Evolutionary conservation across 2,888 invertebrate species (phyloP), one percentile per base, ranked within the genome.

Genomic region (Cataglyphis cursor): DNA sequence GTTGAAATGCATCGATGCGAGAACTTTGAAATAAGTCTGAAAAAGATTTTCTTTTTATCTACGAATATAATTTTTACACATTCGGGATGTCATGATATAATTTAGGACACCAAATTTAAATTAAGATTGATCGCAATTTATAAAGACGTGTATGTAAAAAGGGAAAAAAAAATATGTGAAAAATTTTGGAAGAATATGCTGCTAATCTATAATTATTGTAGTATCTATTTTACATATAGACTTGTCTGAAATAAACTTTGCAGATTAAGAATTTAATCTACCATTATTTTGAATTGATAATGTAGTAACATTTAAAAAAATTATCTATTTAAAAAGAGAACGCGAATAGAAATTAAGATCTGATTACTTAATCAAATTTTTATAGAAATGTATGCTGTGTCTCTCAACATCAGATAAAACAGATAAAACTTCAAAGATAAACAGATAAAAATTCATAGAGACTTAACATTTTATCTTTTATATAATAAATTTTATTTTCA

Each of bases 391-490:
- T 35, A 12, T 10, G 35, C n/a, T n/a, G 12, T 15, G 12, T 38
- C 12, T 2, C 6, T 2, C n/a, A 44, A 44, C 18, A 18, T 65
- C 3, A 6, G 28, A 28, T 28, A 28, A 28, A 28, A 28, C 24
- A 44, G 48, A 48, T 48, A n/a, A 6, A 48, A 28, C 15, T 44
- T 66, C 0, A 66, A 5, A 9, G 24, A 41, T 28, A 2, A 35
- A 9, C 24, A 44, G 48, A 48, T 48, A n/a, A 6, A 48, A 28
- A 24, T 44, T 66, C 1, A 66, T 2, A 9, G 24, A 41, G 21
- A 66, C 8, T 66, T 66, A 10, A 12, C 18, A 41, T 66, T 44
- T 66, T 44, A 48, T 28, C 12, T 66, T 66, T 66, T 66, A 48
- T 2, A 41, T 44, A 10, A 48, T n/a, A 10, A 10, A 31, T 66